Evolutionary conservation across 2,797 vertebrate genomes (phyloP).

Genomic region (Aulostomus chinensis): DNA sequence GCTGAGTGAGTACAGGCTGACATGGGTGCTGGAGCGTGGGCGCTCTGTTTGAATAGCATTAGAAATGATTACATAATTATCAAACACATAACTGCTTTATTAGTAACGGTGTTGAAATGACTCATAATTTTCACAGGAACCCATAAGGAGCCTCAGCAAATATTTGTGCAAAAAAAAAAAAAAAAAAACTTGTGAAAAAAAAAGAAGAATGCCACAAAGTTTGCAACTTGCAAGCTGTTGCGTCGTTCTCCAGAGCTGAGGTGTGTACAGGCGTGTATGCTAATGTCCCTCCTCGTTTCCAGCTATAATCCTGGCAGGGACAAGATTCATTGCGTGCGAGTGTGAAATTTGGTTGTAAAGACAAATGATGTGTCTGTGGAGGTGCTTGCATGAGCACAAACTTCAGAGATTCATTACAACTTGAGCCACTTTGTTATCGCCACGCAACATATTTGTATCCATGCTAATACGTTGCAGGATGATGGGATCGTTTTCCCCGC

Average conservation of each 20-base stretch:
- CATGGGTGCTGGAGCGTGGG: slow-evolving; percentile 18
- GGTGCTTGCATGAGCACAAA: neutral
- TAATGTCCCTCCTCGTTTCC: neutral
- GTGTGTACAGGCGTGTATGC: too few relatives aligned
- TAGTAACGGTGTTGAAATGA: slow-evolving; percentile 49
- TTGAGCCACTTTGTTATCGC: neutral
- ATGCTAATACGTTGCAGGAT: neutral
- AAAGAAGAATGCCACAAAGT: slow-evolving; percentile 1
- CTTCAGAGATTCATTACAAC: neutral
- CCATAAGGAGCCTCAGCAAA: slow-evolving; percentile 42
- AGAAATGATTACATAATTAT: slow-evolving; percentile 48
- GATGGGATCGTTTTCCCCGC: neutral
- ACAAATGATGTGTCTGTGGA: neutral
- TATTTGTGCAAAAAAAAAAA: slow-evolving; percentile 24
- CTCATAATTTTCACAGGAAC: slow-evolving; percentile 56
- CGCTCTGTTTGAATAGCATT: slow-evolving; percentile 39
- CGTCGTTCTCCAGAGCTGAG: neutral
- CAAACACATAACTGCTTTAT: slow-evolving; percentile 44
- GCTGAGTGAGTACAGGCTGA: neutral
- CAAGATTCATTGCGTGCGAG: too few relatives aligned
- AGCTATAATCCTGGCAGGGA: too few relatives aligned
- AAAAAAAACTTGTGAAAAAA: slow-evolving; percentile 46
- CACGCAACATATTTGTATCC: neutral
- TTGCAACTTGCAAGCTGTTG: neutral
- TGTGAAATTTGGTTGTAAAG: too few relatives aligned